Evolutionary conservation across 2,888 invertebrate species (phyloP), one percentile per base, ranked within the genome.

Genomic region (Mechanitis mazaeus): DNA sequence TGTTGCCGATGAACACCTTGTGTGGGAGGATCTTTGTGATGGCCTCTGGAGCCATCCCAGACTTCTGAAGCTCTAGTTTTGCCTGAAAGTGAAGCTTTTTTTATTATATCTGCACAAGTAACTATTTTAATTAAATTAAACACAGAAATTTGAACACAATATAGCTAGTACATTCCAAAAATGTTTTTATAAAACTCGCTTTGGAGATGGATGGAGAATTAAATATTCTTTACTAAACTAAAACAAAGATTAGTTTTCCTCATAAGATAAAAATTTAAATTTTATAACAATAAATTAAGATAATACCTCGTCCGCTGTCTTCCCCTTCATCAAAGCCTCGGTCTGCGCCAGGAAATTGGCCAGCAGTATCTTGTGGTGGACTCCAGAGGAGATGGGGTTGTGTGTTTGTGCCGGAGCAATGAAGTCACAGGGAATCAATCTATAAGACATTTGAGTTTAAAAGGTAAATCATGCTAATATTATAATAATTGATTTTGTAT

Each of bases 261-360:
- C 20, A 20, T 20, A 20, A 20, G 7, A 38, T 38, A 4, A 38
- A 38, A 38, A 2, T 38, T 6, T 38, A 38, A 38, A 38, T 38
- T 6, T 38, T 38, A 38, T 7, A 2, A 42, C 42, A 42, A 7
- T 42, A 42, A 20, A 35, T 53, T 45, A 6, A 54, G 11, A 35
- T 38, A 63, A 54, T 46, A 89, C 93, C 82, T 92, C 91, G 0
- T 83, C 89, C 1, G 83, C 64, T 11, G 87, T 85, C 78, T 93
- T 93, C 4, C 93, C 93, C 73, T 94, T 95, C 98, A 99, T 98
- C 58, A 99, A 91, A 20, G 99, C 99, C 83, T 99, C 99, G 0
- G 99, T 98, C 90, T 99, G 99, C 11, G 99, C 99, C 69, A 99
- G 91, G 91, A 98, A 99, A 89, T 99, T 99, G 0, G 99, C 96